A percentile compares a stretch with the other conserved stretches of the same genome.
Evolutionary conservation across 2,797 vertebrate species (phyloP).

Genomic region (Diglossa cyanea): DNA sequence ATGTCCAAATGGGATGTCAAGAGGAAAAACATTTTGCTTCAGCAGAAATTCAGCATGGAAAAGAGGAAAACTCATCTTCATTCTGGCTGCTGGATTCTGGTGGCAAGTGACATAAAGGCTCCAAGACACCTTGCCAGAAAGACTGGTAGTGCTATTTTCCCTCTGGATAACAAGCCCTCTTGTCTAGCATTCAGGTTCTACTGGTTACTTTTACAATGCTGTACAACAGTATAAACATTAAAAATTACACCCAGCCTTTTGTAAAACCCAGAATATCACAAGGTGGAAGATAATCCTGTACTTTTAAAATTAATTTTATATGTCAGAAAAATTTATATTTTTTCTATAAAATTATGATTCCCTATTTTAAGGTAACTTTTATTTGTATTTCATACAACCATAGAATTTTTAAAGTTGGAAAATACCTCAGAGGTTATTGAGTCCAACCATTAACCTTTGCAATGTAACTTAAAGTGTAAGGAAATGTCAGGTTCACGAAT

Average conservation of each 20-base stretch:
- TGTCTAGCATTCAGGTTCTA: background rate
- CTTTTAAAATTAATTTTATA: background rate
- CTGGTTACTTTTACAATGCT: background rate
- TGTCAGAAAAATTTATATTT: background rate
- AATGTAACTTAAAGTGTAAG: background rate
- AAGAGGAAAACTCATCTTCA: background rate
- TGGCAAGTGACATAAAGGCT: background rate
- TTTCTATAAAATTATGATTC: background rate
- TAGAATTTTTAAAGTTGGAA: background rate
- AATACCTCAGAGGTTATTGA: background rate
- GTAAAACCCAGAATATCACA: background rate
- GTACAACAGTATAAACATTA: background rate
- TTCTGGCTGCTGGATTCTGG: background rate
- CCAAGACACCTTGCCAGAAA: background rate
- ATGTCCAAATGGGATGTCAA: background rate
- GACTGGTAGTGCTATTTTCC: background rate
- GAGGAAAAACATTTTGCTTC: background rate
- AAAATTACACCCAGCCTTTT: background rate
- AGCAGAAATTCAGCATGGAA: background rate
- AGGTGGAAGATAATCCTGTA: background rate
- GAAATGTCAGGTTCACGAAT: background rate
- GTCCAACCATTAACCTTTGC: background rate
- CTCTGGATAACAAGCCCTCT: background rate
- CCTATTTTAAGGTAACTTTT: background rate
- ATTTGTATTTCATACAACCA: background rate